Conservation (phyloP, 53 echinoderm and acorn worm genomes). For the Holothuria scabra region DNA sequence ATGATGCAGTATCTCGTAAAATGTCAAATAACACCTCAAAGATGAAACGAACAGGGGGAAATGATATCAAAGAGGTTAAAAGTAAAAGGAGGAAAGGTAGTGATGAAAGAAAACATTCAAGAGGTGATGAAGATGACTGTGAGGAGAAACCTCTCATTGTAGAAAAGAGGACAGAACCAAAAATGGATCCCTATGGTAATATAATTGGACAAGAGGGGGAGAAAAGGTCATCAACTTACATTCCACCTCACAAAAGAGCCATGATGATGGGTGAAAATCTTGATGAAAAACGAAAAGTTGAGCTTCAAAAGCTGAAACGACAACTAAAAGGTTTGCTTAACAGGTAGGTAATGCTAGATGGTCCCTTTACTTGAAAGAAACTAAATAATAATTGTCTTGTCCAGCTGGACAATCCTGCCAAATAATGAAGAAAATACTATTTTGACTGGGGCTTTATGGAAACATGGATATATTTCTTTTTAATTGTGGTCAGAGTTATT, state of each 20-base stretch:
- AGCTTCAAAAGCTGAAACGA: conserved; percentile 78
- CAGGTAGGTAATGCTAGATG: conserved; percentile 62
- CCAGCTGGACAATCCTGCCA: too few species aligned
- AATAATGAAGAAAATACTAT: too few species aligned
- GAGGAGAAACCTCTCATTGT: background rate
- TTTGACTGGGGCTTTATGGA: too few species aligned
- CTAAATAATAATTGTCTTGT: background rate
- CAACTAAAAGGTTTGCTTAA: conserved; percentile 94
- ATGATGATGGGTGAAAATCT: conserved; percentile 81
- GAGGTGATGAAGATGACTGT: background rate
- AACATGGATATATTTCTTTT: too few species aligned
- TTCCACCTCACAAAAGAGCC: conserved; percentile 94
- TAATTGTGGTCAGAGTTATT: too few species aligned
- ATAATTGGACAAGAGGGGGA: conserved; percentile 37
- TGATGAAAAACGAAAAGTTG: conserved; percentile 65
- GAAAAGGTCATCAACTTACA: conserved; percentile 56
- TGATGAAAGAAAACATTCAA: background rate
- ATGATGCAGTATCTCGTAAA: background rate
- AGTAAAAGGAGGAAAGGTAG: background rate
- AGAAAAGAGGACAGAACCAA: conserved; percentile 4
- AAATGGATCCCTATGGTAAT: conserved; percentile 89
- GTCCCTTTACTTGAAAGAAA: background rate
- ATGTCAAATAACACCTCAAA: conserved; percentile 10
- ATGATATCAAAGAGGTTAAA: background rate
- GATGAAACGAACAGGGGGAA: background rate